Percentiles rank a stretch among this genome's conserved stretches.
phyloP scores from a whole-genome alignment of 2,797 vertebrate genomes.

The Acipenser oxyrinchus region DNA sequence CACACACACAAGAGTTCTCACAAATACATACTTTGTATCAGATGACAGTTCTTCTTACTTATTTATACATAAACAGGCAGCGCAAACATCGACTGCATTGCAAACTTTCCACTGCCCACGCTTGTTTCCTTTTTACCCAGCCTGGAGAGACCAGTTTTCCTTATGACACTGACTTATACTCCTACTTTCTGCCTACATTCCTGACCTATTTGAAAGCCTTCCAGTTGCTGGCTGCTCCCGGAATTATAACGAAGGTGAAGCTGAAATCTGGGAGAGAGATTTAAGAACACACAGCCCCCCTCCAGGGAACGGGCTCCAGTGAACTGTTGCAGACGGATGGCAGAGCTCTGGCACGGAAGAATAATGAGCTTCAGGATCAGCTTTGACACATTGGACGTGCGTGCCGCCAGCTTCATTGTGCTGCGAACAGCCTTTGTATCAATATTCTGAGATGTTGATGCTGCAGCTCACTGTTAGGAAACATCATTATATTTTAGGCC shows the following conservation, averaged over 20 bases:
- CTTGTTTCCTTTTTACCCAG: background rate
- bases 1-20: too few species aligned
- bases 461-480: background rate
- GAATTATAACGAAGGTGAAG: background rate
- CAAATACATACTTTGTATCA: too few species aligned
- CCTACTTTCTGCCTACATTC: background rate
- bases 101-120: background rate
- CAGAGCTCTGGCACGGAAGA: slow-evolving; percentile 9
- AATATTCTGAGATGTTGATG: background rate
- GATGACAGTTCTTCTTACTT: too few species aligned
- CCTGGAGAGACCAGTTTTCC: background rate
- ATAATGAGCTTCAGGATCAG: slow-evolving; percentile 13
- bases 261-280: slow-evolving; percentile 2
- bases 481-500: background rate
- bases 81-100: slow-evolving; percentile 1
- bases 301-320: slow-evolving; percentile 14
- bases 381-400: slow-evolving; percentile 11
- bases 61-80: background rate
- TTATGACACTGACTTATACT: slow-evolving; percentile 5
- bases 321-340: slow-evolving; percentile 13
- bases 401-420: background rate
- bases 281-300: background rate
- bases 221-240: background rate
- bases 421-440: background rate
- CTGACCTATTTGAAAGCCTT: slow-evolving; percentile 5